Conservation (phyloP, 2,797 vertebrate species). For the Molossus molossus region DNA sequence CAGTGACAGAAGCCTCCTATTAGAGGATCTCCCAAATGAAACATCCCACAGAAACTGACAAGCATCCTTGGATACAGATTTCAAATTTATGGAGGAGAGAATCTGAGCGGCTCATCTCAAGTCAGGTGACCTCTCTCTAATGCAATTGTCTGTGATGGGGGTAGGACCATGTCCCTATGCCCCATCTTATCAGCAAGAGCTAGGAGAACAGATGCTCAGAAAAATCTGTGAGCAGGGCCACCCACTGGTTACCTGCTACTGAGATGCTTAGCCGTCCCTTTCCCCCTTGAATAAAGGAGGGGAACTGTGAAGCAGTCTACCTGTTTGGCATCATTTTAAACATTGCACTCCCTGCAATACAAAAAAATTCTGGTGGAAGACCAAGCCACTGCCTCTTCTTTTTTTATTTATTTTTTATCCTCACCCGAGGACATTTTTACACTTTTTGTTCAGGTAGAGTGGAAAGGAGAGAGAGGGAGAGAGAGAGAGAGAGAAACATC, state of each 20-base stretch:
- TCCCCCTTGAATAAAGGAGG: neutral
- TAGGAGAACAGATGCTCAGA: constrained; percentile 1
- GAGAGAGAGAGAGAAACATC: too few relatives aligned
- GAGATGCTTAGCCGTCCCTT: neutral
- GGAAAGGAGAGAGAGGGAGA: too few relatives aligned
- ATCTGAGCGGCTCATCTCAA: neutral
- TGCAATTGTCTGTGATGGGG: neutral
- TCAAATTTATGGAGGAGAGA: neutral
- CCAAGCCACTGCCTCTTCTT: neutral
- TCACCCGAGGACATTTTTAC: too few relatives aligned
- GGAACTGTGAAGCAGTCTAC: neutral
- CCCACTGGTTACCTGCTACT: neutral
- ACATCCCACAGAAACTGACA: neutral
- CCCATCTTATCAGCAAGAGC: neutral
- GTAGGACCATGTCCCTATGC: neutral
- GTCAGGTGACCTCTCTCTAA: constrained; percentile 14
- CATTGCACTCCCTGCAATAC: neutral
- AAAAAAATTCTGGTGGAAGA: neutral
- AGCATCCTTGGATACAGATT: neutral
- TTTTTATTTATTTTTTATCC: too few relatives aligned
- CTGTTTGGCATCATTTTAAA: neutral
- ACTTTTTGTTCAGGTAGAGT: too few relatives aligned
- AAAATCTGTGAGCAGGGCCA: neutral
- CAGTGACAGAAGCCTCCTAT: neutral
- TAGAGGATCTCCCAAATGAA: neutral